Evolutionary conservation across 2,797 vertebrate genomes (phyloP), one percentile per base, ranked within the genome.

Genomic region (Lepus oiostolus): DNA sequence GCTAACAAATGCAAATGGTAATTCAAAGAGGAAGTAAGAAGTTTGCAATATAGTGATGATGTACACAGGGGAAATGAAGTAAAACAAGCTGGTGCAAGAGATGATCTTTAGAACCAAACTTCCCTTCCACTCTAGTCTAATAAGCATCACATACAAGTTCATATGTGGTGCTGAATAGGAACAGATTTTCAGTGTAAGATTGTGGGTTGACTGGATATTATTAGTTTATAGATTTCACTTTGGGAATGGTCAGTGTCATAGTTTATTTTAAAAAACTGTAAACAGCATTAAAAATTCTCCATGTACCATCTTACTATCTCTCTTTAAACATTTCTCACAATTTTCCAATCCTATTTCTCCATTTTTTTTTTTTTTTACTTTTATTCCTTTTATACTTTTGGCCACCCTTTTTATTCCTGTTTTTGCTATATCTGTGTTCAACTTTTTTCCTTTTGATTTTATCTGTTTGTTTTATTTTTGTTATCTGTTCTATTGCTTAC

Each of bases 1-100:
- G 47, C 52, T 92, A 84, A 62, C 38, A 83, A 93, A 91, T 63
- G 30, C 35, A 75, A 90, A 74, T 74, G 35, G 47, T 60, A 72
- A 76, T 88, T 88, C 38, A 95, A 85, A 96, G 77, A 90, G 92
- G 85, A 96, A 95, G 92, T 81, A 93, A 94, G 80, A 95, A 93
- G 54, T 72, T 85, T 72, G 67, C 5, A 10, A 50, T 81, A 14
- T 62, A 74, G 54, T 63, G 19, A 17, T 74, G n/a, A 26, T 77
- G 38, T 71, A 32, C 30, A 90, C 84, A 38, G 88, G 62, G 76
- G 87, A 93, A 96, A 91, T 96, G 75, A 95, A 94, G 67, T 84
- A 38, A 74, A 77, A 88, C 81, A 81, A 30, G 47, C 71, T 94
- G 82, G 71, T 90, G 47, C 26, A 86, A 91, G 84, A 97, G 42